Percentiles rank a stretch among this genome's conserved stretches.
These are phyloP conservation scores for Xestia xanthographa DNA, from an alignment of 2,888 invertebrate genomes.

Conservation along the genomic window DNA sequence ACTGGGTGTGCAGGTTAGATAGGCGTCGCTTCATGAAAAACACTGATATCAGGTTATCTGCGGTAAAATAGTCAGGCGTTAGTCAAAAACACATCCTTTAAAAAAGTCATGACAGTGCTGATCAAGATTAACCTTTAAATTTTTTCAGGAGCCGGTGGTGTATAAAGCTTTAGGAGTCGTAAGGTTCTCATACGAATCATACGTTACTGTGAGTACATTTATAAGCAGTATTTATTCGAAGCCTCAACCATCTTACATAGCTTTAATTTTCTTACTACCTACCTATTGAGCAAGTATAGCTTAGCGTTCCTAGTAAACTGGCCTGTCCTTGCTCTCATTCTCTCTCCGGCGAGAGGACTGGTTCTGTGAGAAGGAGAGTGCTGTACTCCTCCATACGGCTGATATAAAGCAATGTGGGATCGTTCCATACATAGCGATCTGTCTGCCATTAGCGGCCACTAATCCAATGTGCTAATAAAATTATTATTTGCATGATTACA, in stretches of 20 bases:
- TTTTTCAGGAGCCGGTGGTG: slow-evolving; percentile 42
- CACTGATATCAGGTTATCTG: background rate
- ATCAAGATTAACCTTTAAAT: background rate
- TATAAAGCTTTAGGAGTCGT: slow-evolving; percentile 45
- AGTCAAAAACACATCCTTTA: background rate
- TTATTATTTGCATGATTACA: slow-evolving; percentile 22
- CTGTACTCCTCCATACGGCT: background rate
- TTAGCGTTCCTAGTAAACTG: background rate
- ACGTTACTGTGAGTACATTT: slow-evolving; percentile 43
- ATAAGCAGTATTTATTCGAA: background rate
- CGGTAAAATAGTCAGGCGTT: background rate
- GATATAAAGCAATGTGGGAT: no score
- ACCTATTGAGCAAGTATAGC: background rate
- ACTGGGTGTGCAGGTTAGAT: background rate
- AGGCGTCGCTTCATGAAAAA: background rate
- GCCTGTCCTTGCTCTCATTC: background rate
- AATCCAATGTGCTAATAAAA: no score
- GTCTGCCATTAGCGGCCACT: no score
- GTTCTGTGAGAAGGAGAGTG: background rate
- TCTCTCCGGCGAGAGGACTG: background rate
- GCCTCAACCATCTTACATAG: background rate
- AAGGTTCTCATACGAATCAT: slow-evolving; percentile 41
- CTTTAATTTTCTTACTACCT: background rate
- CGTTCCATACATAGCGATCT: no score
- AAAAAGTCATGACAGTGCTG: background rate